Conservation (phyloP, 2,888 invertebrate species). For the Archips crataeganus region DNA sequence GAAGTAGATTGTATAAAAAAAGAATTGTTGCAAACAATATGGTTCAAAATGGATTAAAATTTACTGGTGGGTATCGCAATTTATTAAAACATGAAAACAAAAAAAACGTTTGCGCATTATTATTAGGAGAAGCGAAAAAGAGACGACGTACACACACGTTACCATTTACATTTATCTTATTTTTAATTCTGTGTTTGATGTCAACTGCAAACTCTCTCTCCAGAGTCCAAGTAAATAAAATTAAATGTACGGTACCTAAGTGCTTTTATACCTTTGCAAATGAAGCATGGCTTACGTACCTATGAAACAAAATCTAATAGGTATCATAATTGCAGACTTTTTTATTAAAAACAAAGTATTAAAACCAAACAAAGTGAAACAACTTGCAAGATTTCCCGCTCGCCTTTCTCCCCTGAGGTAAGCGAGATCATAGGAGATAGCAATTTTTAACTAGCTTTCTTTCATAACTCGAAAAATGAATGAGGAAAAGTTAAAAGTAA, state of each 20-base stretch:
- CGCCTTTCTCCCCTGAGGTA: constrained; percentile 14
- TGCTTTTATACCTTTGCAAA: not conserved
- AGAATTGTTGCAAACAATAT: no score
- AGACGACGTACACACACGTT: no score
- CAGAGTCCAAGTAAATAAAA: not conserved
- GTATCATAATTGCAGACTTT: not conserved
- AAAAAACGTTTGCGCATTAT: no score
- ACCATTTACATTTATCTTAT: no score
- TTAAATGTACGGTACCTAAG: no score
- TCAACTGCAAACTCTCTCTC: no score
- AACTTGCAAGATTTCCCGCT: constrained; percentile 9
- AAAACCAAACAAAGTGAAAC: constrained; percentile 8
- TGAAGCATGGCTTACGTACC: not conserved
- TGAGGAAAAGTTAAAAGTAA: constrained; percentile 55
- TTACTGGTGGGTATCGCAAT: no score
- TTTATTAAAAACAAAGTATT: constrained; percentile 8
- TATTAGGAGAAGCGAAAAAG: no score
- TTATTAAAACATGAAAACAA: no score
- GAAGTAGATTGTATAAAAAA: no score
- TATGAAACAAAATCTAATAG: not conserved
- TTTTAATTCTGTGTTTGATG: no score
- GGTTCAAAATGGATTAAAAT: no score
- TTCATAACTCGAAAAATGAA: constrained; percentile 50
- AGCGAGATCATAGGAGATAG: constrained; percentile 36
- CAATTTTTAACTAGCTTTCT: constrained; percentile 47